A percentile compares a stretch with the other conserved stretches of the same genome.
phyloP scores from a whole-genome alignment of 2,797 vertebrate species.

The Rhyacichthys aspro region DNA sequence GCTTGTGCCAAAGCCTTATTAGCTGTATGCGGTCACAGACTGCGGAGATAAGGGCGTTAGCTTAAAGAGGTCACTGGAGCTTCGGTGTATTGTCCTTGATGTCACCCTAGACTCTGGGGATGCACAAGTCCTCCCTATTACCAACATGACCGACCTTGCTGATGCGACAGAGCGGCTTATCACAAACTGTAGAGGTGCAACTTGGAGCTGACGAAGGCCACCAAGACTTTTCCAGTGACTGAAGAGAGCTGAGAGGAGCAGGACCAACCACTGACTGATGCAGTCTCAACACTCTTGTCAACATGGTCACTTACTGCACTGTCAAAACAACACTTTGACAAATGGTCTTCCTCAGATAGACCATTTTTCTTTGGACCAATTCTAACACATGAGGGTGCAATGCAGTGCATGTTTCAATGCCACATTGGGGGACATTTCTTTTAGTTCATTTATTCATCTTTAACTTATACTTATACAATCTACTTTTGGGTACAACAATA shows the following conservation, averaged over 20 bases:
- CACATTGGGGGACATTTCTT: no score
- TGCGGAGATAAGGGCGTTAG: constrained; percentile 47
- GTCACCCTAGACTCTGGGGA: constrained; percentile 34
- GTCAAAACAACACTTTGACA: not conserved
- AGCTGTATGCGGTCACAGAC: constrained; percentile 56
- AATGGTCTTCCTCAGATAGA: not conserved
- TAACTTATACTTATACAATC: no score
- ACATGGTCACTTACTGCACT: not conserved
- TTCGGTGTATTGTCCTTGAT: constrained; percentile 52
- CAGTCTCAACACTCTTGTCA: constrained; percentile 15
- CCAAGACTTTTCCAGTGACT: constrained; percentile 30
- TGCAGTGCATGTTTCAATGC: no score
- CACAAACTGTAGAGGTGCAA: constrained; percentile 55
- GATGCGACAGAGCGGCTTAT: constrained; percentile 60
- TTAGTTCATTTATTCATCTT: no score
- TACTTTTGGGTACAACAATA: no score
- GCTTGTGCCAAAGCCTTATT: constrained; percentile 63
- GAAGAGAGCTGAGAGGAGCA: constrained; percentile 43
- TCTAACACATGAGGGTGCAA: no score
- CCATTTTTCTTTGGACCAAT: no score
- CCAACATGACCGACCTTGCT: constrained; percentile 58
- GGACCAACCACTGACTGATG: constrained; percentile 40
- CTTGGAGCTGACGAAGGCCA: constrained; percentile 54
- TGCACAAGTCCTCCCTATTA: constrained; percentile 35
- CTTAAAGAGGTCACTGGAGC: constrained; percentile 44